Evolutionary conservation across 1,140 invertebrate genomes (phyloP).

Genomic region (Temnothorax curvispinosus): DNA sequence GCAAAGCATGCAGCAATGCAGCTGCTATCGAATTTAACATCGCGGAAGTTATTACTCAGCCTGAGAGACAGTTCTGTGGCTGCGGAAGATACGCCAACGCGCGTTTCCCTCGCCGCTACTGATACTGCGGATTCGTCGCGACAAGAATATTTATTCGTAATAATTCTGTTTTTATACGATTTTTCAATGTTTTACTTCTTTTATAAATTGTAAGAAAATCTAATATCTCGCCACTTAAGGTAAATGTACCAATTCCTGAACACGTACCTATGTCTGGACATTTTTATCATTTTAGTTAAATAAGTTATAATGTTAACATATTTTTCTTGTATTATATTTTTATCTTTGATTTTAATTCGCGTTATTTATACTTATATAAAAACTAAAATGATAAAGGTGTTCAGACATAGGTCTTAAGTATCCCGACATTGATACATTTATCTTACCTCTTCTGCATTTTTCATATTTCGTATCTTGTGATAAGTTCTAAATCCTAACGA

Average conservation of each 20-base stretch:
- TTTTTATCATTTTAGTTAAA: no score
- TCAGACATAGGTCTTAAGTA: no score
- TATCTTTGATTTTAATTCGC: no score
- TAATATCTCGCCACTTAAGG: not conserved
- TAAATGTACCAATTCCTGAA: no score
- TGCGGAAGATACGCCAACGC: slow-evolving; percentile 56
- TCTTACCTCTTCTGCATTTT: not conserved
- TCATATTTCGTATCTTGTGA: not conserved
- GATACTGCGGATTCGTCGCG: slow-evolving; percentile 49
- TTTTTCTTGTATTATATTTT: no score
- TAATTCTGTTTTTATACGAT: slow-evolving; percentile 24
- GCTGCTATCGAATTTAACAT: slow-evolving; percentile 53
- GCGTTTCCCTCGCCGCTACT: slow-evolving; percentile 39
- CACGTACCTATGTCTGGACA: no score
- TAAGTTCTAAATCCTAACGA: not conserved
- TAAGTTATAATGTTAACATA: no score
- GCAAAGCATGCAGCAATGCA: not conserved
- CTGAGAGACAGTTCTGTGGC: slow-evolving; percentile 50
- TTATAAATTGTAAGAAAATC: not conserved
- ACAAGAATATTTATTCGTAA: slow-evolving; percentile 46
- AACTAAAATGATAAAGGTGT: no score
- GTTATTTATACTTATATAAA: no score
- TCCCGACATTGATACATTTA: no score
- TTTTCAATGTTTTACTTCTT: not conserved
- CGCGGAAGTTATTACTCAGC: slow-evolving; percentile 59